These are phyloP conservation scores for Limnephilus lunatus DNA, from an alignment of 2,888 invertebrate species.

Conservation along the genomic window DNA sequence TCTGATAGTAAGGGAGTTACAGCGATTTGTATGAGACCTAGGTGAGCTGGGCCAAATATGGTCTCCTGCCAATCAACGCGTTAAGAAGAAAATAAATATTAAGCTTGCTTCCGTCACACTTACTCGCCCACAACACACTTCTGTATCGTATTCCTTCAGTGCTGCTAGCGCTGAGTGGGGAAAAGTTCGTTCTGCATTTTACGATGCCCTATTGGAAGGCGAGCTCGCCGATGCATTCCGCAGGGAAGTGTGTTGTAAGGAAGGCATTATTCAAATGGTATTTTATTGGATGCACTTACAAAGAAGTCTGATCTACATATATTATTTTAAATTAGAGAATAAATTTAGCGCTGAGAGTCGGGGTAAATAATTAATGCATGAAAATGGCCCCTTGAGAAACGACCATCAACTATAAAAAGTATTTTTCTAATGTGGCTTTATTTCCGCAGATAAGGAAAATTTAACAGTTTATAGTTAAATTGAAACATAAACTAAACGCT, in stretches of 20 bases:
- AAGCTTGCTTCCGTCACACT: not conserved
- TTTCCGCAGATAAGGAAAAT: no score
- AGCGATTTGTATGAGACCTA: no score
- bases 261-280: not conserved
- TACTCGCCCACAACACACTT: not conserved
- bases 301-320: not conserved
- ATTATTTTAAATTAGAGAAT: not conserved
- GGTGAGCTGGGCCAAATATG: no score
- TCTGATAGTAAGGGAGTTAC: no score
- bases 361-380: not conserved
- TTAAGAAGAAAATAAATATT: no score
- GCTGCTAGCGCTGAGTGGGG: not conserved
- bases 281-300: not conserved
- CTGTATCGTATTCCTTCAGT: not conserved
- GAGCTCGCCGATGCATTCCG: not conserved
- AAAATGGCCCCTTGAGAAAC: not conserved
- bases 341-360: not conserved
- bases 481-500: no score
- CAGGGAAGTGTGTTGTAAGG: not conserved
- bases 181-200: not conserved
- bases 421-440: no score
- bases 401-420: not conserved
- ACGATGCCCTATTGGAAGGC: not conserved
- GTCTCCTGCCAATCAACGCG: no score
- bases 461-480: no score